phyloP scores from a whole-genome alignment of 2,113 vertebrate genomes.

The Syngnathus floridae region DNA sequence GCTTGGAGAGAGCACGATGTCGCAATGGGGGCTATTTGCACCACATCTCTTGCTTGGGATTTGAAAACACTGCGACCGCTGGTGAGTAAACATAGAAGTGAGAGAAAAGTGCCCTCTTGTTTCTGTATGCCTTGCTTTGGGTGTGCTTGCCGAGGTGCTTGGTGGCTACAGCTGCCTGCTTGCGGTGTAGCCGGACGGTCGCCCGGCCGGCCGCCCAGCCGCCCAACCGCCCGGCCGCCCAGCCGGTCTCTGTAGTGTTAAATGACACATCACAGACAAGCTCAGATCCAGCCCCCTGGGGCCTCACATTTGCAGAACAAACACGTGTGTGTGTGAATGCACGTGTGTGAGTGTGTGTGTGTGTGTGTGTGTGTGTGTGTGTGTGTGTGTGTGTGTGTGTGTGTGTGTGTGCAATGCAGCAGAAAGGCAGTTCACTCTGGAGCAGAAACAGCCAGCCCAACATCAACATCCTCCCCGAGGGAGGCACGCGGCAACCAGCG shows the following conservation, averaged over 20 bases:
- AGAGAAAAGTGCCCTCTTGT: constrained; percentile 49
- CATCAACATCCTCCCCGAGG: constrained; percentile 67
- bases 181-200: constrained; percentile 30
- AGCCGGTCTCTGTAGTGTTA: constrained; percentile 51
- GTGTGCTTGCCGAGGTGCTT: constrained; percentile 48
- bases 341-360: constrained; percentile 17
- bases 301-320: constrained; percentile 69
- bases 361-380: constrained; percentile 41
- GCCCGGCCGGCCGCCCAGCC: no score
- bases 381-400: constrained; percentile 22
- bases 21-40: constrained; percentile 57
- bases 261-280: constrained; percentile 70
- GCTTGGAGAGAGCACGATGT: constrained; percentile 51
- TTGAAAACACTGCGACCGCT: constrained; percentile 46
- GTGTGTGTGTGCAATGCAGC: constrained; percentile 51
- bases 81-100: constrained; percentile 51
- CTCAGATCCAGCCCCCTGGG: constrained; percentile 62
- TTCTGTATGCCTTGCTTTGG: no score
- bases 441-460: constrained; percentile 62
- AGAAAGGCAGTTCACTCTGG: constrained; percentile 53
- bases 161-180: constrained; percentile 52
- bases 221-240: no score
- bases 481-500: constrained; percentile 60
- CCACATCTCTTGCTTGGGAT: constrained; percentile 35
- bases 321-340: constrained; percentile 27